These are phyloP conservation scores for Diplosoma virens DNA, from an alignment of 23 tunicate species.

Conservation along the genomic window DNA sequence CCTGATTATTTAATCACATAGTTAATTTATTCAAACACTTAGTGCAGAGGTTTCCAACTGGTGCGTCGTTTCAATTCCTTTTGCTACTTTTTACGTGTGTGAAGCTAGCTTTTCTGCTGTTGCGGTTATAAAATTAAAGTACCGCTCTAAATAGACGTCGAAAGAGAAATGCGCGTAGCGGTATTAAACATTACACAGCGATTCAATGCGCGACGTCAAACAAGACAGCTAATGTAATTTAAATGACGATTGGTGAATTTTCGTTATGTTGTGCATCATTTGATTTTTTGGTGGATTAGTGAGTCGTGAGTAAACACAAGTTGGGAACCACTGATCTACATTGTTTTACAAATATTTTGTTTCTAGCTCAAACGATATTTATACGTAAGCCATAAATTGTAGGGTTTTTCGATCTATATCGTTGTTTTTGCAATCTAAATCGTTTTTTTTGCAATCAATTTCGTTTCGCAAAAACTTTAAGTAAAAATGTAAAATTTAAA, in stretches of 20 bases:
- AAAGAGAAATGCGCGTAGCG: constrained; percentile 15
- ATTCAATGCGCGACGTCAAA: background rate
- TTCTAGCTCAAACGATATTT: no score
- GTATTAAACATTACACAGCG: constrained; percentile 11
- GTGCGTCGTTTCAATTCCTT: background rate
- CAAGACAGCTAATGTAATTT: background rate
- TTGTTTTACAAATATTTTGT: no score
- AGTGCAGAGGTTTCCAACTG: no score
- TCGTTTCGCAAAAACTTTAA: no score
- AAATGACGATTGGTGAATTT: background rate
- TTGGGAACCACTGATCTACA: background rate
- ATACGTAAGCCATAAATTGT: no score
- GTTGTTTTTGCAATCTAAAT: no score
- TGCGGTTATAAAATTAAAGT: background rate
- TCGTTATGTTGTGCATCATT: background rate
- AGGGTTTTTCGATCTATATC: no score
- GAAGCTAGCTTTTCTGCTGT: constrained; percentile 7
- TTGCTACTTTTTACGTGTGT: constrained; percentile 5
- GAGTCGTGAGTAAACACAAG: background rate
- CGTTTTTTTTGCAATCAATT: no score
- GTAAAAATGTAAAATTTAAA: no score
- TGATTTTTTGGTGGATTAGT: constrained; percentile 1
- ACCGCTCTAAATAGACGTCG: background rate
- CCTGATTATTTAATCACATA: no score
- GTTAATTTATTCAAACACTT: no score